These are phyloP conservation scores for Hermodice carunculata DNA, from an alignment of 2,888 invertebrate genomes.

Conservation along the genomic window DNA sequence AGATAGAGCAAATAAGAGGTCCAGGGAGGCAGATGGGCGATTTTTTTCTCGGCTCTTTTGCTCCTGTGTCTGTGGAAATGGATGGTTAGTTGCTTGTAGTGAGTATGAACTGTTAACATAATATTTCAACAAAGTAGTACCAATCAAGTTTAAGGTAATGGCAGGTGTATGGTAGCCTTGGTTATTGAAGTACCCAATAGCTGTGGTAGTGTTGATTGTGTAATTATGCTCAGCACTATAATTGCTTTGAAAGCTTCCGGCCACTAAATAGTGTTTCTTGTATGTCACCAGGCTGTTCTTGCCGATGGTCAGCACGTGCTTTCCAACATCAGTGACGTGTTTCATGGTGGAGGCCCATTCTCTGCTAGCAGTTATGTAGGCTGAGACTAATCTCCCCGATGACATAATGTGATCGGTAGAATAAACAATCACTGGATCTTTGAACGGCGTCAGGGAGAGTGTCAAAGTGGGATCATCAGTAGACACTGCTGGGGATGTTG, in stretches of 20 bases:
- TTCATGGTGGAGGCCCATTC: background rate
- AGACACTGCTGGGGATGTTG: constrained; percentile 70
- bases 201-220: background rate
- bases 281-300: constrained; percentile 59
- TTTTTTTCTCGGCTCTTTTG: constrained; percentile 33
- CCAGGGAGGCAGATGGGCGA: background rate
- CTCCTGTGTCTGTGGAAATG: constrained; percentile 73
- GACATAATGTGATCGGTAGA: background rate
- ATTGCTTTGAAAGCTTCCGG: constrained; percentile 49
- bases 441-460: constrained; percentile 71
- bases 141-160: constrained; percentile 73
- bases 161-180: constrained; percentile 83
- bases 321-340: background rate
- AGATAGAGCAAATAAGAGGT: constrained; percentile 80
- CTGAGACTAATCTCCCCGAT: no score
- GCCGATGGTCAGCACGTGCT: constrained; percentile 39
- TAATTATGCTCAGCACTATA: background rate
- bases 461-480: constrained; percentile 73
- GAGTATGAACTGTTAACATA: constrained; percentile 50
- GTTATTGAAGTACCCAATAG: constrained; percentile 75
- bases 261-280: constrained; percentile 64
- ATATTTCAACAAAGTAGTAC: constrained; percentile 47
- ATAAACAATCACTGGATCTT: constrained; percentile 5
- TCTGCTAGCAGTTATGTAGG: background rate
- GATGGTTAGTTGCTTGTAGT: constrained; percentile 76